phyloP scores from a whole-genome alignment of 1,140 invertebrate species.

The Solenopsis fugax region DNA sequence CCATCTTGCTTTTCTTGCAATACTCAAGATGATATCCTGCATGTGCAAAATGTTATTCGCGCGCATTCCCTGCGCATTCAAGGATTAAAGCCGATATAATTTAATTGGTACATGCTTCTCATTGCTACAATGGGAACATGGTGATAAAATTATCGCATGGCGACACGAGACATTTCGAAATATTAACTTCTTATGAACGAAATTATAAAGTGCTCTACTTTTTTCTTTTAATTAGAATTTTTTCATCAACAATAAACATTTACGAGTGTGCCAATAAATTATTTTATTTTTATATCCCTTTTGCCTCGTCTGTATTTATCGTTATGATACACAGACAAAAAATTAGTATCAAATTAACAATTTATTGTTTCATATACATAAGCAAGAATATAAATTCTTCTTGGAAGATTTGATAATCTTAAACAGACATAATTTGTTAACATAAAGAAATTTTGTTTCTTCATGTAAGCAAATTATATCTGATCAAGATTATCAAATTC shows the following conservation, averaged over 20 bases:
- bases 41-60: background rate
- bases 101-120: background rate
- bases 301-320: too few species aligned
- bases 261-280: background rate
- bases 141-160: background rate
- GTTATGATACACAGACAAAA: too few species aligned
- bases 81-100: conserved; percentile 1
- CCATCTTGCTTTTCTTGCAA: background rate
- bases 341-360: too few species aligned
- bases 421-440: too few species aligned
- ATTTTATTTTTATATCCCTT: background rate
- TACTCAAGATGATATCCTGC: conserved; percentile 3
- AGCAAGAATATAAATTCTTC: too few species aligned
- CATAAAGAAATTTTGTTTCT: too few species aligned
- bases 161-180: background rate
- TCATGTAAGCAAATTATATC: too few species aligned
- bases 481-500: too few species aligned
- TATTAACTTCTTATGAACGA: background rate
- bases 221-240: background rate
- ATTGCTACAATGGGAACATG: background rate
- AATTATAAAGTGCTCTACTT: background rate
- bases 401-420: too few species aligned
- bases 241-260: background rate
- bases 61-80: background rate
- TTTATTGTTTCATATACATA: too few species aligned